Conservation (phyloP, 2,888 invertebrate genomes). For the Dorcus parallelipipedus region DNA sequence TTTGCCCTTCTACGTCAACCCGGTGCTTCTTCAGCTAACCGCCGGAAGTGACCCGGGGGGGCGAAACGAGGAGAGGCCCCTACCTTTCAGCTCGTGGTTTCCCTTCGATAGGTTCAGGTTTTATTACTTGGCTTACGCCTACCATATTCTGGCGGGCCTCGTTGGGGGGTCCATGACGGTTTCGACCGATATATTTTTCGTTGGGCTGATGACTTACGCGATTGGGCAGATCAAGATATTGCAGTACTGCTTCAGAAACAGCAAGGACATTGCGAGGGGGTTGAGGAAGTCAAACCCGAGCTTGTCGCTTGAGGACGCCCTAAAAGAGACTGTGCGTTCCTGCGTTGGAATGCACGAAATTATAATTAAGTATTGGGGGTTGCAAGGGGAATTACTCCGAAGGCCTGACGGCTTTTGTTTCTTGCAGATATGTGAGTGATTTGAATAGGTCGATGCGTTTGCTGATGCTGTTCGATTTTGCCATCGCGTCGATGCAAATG, state of each 20-base stretch:
- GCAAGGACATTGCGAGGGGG: neutral
- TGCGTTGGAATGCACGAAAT: conserved; percentile 16
- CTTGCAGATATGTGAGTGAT: conserved; percentile 24
- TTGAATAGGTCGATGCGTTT: conserved; percentile 27
- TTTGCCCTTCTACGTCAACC: conserved; percentile 21
- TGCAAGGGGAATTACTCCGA: too few species aligned
- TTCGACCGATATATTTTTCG: conserved; percentile 20
- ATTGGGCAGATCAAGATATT: conserved; percentile 24
- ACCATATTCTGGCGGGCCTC: conserved; percentile 17
- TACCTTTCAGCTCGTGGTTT: conserved; percentile 27
- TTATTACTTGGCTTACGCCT: conserved; percentile 17
- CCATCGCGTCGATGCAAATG: conserved; percentile 30
- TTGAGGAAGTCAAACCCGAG: conserved; percentile 5
- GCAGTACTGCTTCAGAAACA: conserved; percentile 18
- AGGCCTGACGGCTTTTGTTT: too few species aligned
- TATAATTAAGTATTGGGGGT: conserved; percentile 16
- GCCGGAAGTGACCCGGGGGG: conserved; percentile 6
- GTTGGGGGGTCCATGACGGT: conserved; percentile 20
- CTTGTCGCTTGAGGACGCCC: conserved; percentile 1
- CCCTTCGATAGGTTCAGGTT: conserved; percentile 26
- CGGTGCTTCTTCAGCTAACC: conserved; percentile 15
- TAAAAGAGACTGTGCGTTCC: conserved; percentile 7
- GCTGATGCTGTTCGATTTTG: conserved; percentile 33
- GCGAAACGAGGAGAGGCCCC: conserved; percentile 14
- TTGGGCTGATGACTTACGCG: conserved; percentile 23